Base-by-base conservation (phyloP, 2,113 vertebrate genomes). In the Manacus vitellinus region DNA sequence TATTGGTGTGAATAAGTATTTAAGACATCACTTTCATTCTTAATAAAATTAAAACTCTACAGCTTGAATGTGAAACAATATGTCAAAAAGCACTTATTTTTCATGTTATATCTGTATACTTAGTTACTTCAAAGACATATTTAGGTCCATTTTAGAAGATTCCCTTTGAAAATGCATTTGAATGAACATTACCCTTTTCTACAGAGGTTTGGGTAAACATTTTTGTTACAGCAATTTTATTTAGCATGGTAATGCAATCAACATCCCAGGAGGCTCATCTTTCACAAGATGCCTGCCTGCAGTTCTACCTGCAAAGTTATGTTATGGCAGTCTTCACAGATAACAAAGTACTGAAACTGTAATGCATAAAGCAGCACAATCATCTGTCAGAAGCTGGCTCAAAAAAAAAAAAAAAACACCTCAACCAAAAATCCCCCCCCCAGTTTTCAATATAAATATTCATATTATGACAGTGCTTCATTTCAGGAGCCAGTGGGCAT, bases 401-500 rank as follows among this genome's bases (percentile, higher is more conserved):
- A 70, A 93, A 30, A 30, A 0, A 25, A 49, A 0, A 25, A 49
- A 49, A 25, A 25, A 20, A 10, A 11, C 39, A 24, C 49, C 7
- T 19, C 30, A 72, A 39, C 18, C 10, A 58, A 71, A 75, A 72
- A 9, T 19, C 19, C 7, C 8, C 11, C 16, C 22, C 12, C 24
- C 2, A 49, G 0, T 52, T 84, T 96, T 94, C 81, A 87, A 49
- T 24, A 73, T 63, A 88, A 92, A 72, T 78, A 87, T 92, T 81
- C 52, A 61, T 62, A 87, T 76, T 84, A 80, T 58, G 85, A 94
- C 80, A 79, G 85, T 63, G 63, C 46, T 96, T 97, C 95, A 91
- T 95, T 93, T 86, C 86, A 88, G 96, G 92, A 98, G 77, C 94
- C 95, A 95, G 52, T 33, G 17, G 93, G 92, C 59, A 88, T 83